Conservation (phyloP, 1,140 invertebrate genomes). For the Battus philenor region DNA sequence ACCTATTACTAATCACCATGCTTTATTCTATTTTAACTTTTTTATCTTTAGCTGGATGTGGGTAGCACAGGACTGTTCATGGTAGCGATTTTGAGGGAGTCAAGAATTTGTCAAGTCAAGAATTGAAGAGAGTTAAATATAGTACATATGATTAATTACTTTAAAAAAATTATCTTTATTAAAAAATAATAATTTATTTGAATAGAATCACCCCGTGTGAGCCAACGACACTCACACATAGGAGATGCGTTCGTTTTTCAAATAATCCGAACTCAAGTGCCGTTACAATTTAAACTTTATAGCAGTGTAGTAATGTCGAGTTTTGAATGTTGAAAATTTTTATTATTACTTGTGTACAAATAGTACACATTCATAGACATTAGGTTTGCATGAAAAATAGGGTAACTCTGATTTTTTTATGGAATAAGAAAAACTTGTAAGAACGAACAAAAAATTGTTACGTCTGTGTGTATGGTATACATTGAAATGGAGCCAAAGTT, state of each 20-base stretch:
- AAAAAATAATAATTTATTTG: background rate
- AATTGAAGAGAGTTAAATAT: too few relatives aligned
- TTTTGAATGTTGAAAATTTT: constrained; percentile 10
- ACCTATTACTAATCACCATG: too few relatives aligned
- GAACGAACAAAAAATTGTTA: constrained; percentile 20
- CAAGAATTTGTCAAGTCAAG: too few relatives aligned
- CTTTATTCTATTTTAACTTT: too few relatives aligned
- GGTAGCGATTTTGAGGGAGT: too few relatives aligned
- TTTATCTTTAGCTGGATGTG: too few relatives aligned
- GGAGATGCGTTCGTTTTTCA: constrained; percentile 27
- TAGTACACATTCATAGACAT: constrained; percentile 22
- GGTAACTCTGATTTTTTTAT: constrained; percentile 27
- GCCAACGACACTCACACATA: constrained; percentile 25
- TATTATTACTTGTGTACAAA: constrained; percentile 27
- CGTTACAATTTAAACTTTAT: constrained; percentile 23
- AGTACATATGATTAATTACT: too few relatives aligned
- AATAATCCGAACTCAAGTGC: constrained; percentile 23
- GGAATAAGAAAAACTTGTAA: constrained; percentile 20
- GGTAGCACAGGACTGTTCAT: too few relatives aligned
- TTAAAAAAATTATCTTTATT: too few relatives aligned
- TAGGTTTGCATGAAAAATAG: constrained; percentile 29
- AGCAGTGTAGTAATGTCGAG: background rate
- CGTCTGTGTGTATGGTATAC: constrained; percentile 20
- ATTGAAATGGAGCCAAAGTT: constrained; percentile 11
- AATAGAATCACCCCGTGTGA: constrained; percentile 24